Conservation (phyloP, 2,888 invertebrate species). For the Limnephilus lunatus region DNA sequence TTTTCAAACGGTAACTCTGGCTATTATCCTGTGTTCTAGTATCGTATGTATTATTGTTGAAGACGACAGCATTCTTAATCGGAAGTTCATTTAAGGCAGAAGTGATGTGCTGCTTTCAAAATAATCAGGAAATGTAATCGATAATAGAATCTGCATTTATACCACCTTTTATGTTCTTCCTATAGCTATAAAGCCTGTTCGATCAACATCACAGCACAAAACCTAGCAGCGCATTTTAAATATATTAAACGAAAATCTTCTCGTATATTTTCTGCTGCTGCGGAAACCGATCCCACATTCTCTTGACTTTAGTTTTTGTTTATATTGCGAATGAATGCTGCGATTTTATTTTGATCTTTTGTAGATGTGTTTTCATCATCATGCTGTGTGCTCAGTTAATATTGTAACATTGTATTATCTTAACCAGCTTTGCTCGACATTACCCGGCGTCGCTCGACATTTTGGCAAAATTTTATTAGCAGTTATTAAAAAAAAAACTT, state of each 20-base stretch:
- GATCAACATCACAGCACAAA: background rate
- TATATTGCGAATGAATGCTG: background rate
- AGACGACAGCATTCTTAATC: background rate
- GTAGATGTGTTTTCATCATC: background rate
- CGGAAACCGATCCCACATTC: background rate
- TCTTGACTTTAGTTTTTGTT: background rate
- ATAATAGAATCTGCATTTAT: background rate
- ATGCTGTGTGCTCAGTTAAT: background rate
- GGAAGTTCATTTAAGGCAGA: background rate
- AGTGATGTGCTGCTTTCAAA: background rate
- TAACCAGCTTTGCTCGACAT: no score
- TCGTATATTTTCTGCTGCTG: no score
- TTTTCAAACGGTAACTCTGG: background rate
- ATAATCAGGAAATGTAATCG: background rate
- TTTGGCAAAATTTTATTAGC: no score
- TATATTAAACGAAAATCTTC: background rate
- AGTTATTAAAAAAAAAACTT: no score
- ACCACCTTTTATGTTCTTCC: background rate
- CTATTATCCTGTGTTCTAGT: background rate
- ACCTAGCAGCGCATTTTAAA: background rate
- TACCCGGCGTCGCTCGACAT: no score
- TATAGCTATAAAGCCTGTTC: background rate
- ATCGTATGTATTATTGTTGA: background rate
- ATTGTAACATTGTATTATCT: background rate
- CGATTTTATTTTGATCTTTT: background rate